Percentiles rank a stretch among this genome's conserved stretches.
Conservation (phyloP, 2,113 vertebrate genomes). For the Aptenodytes patagonicus region DNA sequence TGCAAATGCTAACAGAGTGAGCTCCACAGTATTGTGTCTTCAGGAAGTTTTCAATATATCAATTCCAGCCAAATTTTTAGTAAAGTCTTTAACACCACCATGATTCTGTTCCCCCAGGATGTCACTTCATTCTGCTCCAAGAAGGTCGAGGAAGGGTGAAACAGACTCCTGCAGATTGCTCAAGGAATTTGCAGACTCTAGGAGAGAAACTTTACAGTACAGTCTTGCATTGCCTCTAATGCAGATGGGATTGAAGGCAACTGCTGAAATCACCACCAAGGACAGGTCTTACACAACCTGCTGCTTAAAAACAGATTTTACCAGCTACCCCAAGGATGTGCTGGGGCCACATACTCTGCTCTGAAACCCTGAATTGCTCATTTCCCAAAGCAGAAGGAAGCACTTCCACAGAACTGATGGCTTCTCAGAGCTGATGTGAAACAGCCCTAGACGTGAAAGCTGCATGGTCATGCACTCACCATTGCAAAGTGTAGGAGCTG, state of each 20-base stretch:
- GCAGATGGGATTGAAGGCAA: not conserved
- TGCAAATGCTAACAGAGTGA: not conserved
- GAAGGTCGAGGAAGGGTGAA: not conserved
- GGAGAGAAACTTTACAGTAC: not conserved
- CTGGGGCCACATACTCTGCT: accelerated
- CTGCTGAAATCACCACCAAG: not conserved
- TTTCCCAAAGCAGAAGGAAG: not conserved
- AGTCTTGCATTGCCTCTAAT: not conserved
- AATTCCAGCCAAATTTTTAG: not conserved
- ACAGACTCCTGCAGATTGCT: not conserved
- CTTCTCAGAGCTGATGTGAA: not conserved
- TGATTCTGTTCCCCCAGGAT: not conserved
- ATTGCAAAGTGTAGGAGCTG: not conserved
- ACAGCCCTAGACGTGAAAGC: not conserved
- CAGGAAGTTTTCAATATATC: not conserved
- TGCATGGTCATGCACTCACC: not conserved
- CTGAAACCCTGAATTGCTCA: not conserved
- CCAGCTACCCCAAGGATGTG: not conserved
- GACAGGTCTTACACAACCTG: not conserved
- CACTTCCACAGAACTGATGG: not conserved
- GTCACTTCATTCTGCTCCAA: not conserved
- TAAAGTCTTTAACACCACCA: not conserved
- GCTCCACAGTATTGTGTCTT: not conserved
- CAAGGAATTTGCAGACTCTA: not conserved
- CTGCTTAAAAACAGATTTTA: not conserved